Evolutionary conservation across 2,113 vertebrate genomes (phyloP), one percentile per base, ranked within the genome.

Genomic region (Oreochromis spilurus): DNA sequence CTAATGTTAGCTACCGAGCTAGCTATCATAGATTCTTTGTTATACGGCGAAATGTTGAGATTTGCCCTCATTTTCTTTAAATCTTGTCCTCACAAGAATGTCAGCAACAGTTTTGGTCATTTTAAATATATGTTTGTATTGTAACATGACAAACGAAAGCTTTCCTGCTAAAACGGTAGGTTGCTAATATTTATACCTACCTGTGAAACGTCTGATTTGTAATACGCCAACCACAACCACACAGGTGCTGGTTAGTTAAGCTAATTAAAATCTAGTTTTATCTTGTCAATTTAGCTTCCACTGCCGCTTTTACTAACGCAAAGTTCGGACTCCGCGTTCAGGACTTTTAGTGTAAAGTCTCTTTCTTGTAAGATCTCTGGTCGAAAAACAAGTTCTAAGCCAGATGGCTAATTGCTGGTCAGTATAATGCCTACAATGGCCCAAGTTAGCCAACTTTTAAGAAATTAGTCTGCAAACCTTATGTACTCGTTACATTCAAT

Each of bases 1-100:
- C 81, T 89, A 92, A 84, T 24, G 48, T 79, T 89, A 94, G 81
- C 88, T 7, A 4, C 11, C 1, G 9, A 52, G 53, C 62, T 88
- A 91, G 72, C 75, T 14, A 34, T 10, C 19, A 4, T 26, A 26
- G 70, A 26, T 26, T 5, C 3, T 7, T 48, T 13, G 7, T 19
- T 29, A 4, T 10, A 6, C 1, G 19, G 7, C 4, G 17, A 11
- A 29, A 34, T 31, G 54, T 58, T 58, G 60, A 67, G 4, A n/a
- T 75, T 72, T 58, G 6, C 1, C 4, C 3, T 19, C 4, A 5
- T 54, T 78, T 77, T 84, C 10, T 83, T 31, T 14, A 11, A 80
- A 50, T 54, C 2, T n/a, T 65, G 13, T 13, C 43, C 6, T 38
- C 9, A 31, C 7, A 40, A 14, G 6, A 17, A 50, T 13, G 24